A percentile compares a stretch with the other conserved stretches of the same genome.
Evolutionary conservation across 2,797 vertebrate species (phyloP).

Genomic region (Nyctibius grandis): DNA sequence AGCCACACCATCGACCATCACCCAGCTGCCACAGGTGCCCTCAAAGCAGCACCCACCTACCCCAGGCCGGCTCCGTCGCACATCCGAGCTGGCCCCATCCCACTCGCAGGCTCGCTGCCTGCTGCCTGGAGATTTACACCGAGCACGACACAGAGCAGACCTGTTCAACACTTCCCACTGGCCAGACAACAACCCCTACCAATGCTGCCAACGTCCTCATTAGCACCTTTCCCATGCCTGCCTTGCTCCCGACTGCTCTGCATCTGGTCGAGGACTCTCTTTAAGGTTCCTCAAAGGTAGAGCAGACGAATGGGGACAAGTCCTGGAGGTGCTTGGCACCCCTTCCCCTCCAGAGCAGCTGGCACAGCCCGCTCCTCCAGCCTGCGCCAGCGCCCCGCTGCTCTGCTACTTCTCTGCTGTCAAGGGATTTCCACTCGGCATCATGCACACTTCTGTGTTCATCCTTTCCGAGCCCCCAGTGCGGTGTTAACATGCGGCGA

Average conservation of each 20-base stretch:
- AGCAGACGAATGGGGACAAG: background rate
- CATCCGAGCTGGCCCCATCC: background rate
- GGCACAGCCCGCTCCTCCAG: background rate
- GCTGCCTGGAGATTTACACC: background rate
- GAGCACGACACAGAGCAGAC: background rate
- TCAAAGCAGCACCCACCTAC: background rate
- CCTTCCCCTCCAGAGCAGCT: background rate
- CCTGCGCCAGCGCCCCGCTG: background rate
- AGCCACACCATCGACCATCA: background rate
- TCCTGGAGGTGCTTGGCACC: accelerated
- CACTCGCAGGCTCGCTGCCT: accelerated
- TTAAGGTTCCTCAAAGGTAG: background rate
- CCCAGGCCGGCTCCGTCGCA: background rate
- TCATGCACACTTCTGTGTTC: background rate
- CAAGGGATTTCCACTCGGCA: background rate
- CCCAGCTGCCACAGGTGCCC: background rate
- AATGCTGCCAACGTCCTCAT: slow-evolving; percentile 39
- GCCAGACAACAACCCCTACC: background rate
- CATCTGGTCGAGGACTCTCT: background rate
- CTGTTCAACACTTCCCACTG: background rate
- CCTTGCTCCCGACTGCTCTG: background rate
- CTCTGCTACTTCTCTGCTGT: background rate
- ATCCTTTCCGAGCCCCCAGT: background rate
- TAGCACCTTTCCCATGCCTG: background rate
- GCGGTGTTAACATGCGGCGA: accelerated